These are phyloP conservation scores for Standfussiana lucernea DNA, from an alignment of 2,888 invertebrate species.

Conservation along the genomic window DNA sequence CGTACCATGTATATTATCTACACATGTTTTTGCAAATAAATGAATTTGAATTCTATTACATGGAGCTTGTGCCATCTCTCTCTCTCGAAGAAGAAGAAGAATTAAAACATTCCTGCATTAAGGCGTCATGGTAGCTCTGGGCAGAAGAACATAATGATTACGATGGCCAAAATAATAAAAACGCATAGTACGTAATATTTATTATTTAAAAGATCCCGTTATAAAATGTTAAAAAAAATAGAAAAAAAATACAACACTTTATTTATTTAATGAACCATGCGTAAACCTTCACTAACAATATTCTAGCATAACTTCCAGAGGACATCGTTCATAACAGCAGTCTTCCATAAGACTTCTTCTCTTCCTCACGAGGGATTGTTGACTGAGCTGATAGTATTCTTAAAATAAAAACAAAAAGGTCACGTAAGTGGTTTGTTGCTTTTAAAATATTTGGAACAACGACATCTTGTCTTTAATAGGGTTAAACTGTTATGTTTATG, in stretches of 20 bases:
- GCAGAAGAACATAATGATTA: not conserved
- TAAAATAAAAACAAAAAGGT: constrained; percentile 4
- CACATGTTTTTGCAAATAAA: too few species aligned
- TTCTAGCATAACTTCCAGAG: not conserved
- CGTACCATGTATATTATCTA: too few species aligned
- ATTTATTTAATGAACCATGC: not conserved
- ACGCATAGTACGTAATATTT: too few species aligned
- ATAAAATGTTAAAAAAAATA: not conserved
- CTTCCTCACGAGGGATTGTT: not conserved
- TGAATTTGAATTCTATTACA: too few species aligned
- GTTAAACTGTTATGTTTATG: too few species aligned
- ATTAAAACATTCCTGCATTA: too few species aligned
- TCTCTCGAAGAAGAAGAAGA: too few species aligned
- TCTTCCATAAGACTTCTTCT: not conserved
- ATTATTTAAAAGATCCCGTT: not conserved
- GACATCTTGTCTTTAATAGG: not conserved
- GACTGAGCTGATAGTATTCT: not conserved
- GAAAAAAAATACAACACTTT: not conserved
- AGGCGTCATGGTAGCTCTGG: too few species aligned
- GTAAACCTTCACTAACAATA: not conserved
- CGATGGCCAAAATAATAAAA: not conserved
- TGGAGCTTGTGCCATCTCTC: too few species aligned
- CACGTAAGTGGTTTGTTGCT: not conserved
- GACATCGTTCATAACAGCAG: not conserved
- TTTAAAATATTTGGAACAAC: not conserved